phyloP scores from a whole-genome alignment of 2,797 vertebrate species.

The Orientallactaga sibirica region DNA sequence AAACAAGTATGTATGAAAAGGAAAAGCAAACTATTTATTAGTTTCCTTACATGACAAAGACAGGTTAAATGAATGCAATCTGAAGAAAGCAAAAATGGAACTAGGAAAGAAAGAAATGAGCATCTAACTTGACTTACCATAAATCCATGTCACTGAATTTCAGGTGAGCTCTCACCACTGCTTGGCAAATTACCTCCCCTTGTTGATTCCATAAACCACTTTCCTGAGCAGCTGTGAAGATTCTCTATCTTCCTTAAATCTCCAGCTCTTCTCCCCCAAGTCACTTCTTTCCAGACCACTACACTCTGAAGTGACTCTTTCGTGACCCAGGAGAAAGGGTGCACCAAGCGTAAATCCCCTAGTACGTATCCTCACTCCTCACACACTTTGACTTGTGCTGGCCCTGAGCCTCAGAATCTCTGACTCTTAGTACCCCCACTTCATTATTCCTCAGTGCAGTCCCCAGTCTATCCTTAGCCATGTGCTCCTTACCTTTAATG shows the following conservation, averaged over 20 bases:
- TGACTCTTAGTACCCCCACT: background rate
- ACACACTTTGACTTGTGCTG: background rate
- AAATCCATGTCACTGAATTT: background rate
- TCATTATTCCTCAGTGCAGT: background rate
- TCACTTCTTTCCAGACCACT: background rate
- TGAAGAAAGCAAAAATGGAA: background rate
- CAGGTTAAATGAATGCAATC: background rate
- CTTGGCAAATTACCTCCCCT: background rate
- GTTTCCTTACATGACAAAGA: background rate
- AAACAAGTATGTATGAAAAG: conserved; percentile 2
- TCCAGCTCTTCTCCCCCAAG: fast-evolving
- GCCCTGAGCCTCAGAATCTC: background rate
- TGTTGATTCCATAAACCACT: background rate
- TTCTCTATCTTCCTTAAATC: background rate
- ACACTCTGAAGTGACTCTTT: background rate
- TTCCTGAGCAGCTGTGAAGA: background rate
- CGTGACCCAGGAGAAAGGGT: background rate
- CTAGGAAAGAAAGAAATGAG: background rate
- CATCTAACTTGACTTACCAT: background rate
- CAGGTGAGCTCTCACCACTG: background rate
- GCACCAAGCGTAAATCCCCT: background rate
- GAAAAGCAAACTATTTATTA: background rate
- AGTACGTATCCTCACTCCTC: background rate
- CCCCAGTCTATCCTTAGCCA: background rate
- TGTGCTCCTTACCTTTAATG: background rate